Conservation (phyloP, 2,113 vertebrate species). For the Misgurnus mizolepis region DNA sequence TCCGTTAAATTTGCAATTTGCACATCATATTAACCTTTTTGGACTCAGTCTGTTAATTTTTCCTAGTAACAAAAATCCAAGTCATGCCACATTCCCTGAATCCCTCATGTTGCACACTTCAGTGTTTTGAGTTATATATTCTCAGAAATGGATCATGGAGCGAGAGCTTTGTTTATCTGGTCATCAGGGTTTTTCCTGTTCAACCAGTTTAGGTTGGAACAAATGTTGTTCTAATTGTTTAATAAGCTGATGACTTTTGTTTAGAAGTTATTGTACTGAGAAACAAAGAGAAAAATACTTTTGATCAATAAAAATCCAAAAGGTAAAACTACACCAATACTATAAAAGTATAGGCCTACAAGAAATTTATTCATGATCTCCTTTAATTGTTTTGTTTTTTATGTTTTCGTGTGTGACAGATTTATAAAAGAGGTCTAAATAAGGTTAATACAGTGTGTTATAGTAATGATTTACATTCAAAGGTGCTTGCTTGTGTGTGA, state of each 20-base stretch:
- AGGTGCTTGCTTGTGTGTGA: not conserved
- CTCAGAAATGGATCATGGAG: not conserved
- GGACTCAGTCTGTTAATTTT: not conserved
- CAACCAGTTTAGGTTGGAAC: not conserved
- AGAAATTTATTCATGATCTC: too few species aligned
- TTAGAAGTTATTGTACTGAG: not conserved
- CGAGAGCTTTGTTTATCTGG: not conserved
- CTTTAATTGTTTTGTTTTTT: too few species aligned
- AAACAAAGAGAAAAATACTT: not conserved
- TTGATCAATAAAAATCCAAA: too few species aligned
- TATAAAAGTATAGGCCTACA: too few species aligned
- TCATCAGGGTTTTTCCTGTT: not conserved
- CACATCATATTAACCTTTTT: not conserved
- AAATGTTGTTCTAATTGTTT: not conserved
- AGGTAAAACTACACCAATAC: too few species aligned
- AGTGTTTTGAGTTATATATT: constrained; percentile 1
- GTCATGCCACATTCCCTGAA: constrained; percentile 1
- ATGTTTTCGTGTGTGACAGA: too few species aligned
- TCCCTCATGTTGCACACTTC: not conserved
- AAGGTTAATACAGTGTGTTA: too few species aligned
- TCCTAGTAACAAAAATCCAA: not conserved
- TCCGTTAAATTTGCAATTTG: constrained; percentile 11
- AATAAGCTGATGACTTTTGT: not conserved
- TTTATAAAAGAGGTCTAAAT: too few species aligned
- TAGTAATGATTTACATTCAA: not conserved